A percentile compares a stretch with the other conserved stretches of the same genome.
Conservation (phyloP, 2,113 vertebrate genomes). For the Lophochroa leadbeateri region DNA sequence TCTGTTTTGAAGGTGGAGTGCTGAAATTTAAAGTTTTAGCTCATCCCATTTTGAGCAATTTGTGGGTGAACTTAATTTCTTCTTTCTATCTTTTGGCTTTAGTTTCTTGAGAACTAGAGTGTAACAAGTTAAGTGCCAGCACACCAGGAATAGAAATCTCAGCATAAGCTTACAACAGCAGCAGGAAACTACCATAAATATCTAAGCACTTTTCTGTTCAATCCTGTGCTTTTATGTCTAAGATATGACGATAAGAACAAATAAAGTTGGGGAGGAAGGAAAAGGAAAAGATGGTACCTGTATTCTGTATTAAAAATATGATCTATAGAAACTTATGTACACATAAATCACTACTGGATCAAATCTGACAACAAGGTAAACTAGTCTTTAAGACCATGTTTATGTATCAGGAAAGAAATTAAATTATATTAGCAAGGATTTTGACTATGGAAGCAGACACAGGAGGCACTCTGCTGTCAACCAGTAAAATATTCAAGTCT, state of each 20-base stretch:
- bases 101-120: background rate
- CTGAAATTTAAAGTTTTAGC: background rate
- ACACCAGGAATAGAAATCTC: background rate
- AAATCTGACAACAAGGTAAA: background rate
- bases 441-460: background rate
- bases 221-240: background rate
- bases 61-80: background rate
- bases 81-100: background rate
- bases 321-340: background rate
- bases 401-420: background rate
- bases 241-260: background rate
- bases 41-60: background rate
- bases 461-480: background rate
- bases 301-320: background rate
- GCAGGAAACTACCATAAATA: background rate
- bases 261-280: background rate
- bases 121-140: background rate
- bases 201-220: background rate
- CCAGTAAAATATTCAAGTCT: background rate
- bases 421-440: background rate
- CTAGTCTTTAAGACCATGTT: background rate
- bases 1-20: background rate
- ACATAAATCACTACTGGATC: background rate
- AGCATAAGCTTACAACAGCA: background rate
- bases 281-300: background rate